Conservation (phyloP, 2,113 vertebrate species). For the Colinus virginianus region DNA sequence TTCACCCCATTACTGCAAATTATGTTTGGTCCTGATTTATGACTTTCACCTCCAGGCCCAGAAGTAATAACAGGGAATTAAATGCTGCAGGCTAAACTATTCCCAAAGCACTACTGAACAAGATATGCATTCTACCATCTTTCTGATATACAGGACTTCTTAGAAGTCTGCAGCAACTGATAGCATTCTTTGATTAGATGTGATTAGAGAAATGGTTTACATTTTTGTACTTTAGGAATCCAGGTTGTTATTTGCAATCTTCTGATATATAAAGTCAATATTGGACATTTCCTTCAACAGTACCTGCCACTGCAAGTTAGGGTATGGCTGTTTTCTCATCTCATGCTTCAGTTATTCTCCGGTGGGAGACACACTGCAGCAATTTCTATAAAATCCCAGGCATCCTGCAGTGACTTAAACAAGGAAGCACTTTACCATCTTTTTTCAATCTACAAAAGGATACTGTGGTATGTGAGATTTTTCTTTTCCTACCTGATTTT, state of each 20-base stretch:
- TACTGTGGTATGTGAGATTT: not conserved
- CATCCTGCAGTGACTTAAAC: conserved; percentile 29
- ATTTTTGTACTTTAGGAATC: conserved; percentile 43
- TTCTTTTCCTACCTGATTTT: not conserved
- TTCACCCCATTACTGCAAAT: conserved; percentile 44
- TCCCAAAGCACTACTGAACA: conserved; percentile 34
- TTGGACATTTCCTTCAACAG: conserved; percentile 29
- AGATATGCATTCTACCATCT: not conserved
- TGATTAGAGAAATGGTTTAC: conserved; percentile 36
- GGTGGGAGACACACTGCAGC: not conserved
- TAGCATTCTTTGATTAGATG: conserved; percentile 27
- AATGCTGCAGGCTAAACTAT: conserved; percentile 48
- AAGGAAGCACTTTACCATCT: conserved; percentile 30
- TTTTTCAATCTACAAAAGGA: conserved; percentile 22
- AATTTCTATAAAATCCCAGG: conserved; percentile 39
- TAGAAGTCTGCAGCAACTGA: conserved; percentile 10
- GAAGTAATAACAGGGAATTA: conserved; percentile 66
- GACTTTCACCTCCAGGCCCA: conserved; percentile 39
- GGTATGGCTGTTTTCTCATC: conserved; percentile 48
- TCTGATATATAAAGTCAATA: conserved; percentile 41
- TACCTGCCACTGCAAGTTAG: conserved; percentile 22
- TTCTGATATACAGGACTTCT: not conserved
- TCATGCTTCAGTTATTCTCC: conserved; percentile 37
- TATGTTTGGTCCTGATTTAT: conserved; percentile 51
- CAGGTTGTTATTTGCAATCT: conserved; percentile 28